Percentiles rank a stretch among this genome's conserved stretches.
phyloP scores from a whole-genome alignment of 2,888 invertebrate genomes.

The Amphiduros pacificus region DNA sequence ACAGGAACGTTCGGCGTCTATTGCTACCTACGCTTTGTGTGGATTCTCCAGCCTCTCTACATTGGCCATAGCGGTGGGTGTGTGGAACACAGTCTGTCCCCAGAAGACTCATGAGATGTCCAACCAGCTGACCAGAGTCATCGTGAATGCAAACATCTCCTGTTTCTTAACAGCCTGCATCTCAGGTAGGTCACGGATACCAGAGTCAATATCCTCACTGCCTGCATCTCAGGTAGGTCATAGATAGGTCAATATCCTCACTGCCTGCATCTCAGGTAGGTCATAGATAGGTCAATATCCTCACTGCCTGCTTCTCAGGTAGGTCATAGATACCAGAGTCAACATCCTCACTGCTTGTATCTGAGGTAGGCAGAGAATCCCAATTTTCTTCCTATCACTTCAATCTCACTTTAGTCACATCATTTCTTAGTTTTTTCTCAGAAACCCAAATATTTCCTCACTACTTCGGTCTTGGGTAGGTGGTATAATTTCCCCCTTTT shows the following conservation, averaged over 20 bases:
- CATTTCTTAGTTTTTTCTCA: too few relatives aligned
- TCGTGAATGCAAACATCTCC: constrained; percentile 33
- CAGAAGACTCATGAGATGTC: constrained; percentile 29
- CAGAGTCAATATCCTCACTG: too few relatives aligned
- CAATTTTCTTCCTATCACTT: neutral
- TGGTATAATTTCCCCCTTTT: too few relatives aligned
- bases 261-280: neutral
- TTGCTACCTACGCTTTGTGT: constrained; percentile 36
- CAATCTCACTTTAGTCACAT: neutral
- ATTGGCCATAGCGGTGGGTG: constrained; percentile 34
- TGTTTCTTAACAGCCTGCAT: constrained; percentile 36
- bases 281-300: neutral
- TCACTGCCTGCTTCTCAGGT: neutral
- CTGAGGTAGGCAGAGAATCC: too few relatives aligned
- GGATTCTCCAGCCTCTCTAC: constrained; percentile 35
- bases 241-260: neutral
- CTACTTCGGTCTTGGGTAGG: too few relatives aligned
- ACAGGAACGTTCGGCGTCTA: constrained; percentile 27
- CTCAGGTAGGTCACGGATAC: constrained; percentile 30
- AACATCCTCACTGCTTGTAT: neutral
- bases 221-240: neutral
- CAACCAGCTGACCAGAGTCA: constrained; percentile 26
- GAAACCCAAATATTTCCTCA: too few relatives aligned
- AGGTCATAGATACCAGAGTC: neutral
- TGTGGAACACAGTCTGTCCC: constrained; percentile 33